These are phyloP conservation scores for Alentia gelatinosa DNA, from an alignment of 2,888 invertebrate genomes.

Conservation along the genomic window DNA sequence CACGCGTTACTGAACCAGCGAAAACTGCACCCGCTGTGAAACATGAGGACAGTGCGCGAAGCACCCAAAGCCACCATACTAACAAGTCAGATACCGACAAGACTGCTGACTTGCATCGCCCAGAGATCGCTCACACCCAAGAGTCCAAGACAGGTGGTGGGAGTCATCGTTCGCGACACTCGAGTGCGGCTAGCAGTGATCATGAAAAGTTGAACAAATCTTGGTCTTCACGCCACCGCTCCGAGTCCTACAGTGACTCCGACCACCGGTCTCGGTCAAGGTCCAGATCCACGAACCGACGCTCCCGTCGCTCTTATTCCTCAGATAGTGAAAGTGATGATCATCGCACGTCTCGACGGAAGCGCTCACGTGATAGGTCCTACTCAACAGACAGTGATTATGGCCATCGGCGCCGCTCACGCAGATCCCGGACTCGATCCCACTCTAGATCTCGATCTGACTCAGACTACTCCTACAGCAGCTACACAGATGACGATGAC, in stretches of 20 bases:
- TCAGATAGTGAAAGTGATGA: conserved; percentile 58
- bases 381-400: conserved; percentile 61
- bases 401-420: conserved; percentile 53
- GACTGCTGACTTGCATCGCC: background rate
- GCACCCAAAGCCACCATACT: background rate
- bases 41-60: conserved; percentile 42
- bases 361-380: conserved; percentile 52
- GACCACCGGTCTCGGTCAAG: conserved; percentile 54
- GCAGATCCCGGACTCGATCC: conserved; percentile 58
- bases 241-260: conserved; percentile 31
- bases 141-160: conserved; percentile 39
- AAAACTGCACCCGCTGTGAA: background rate
- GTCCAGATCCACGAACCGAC: conserved; percentile 50
- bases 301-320: conserved; percentile 32
- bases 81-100: conserved; percentile 41
- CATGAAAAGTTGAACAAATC: conserved; percentile 17
- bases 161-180: conserved; percentile 46
- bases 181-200: conserved; percentile 23
- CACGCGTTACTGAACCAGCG: background rate
- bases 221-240: conserved; percentile 29
- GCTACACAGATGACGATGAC: conserved; percentile 55
- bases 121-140: background rate
- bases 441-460: conserved; percentile 57
- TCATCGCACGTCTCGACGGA: conserved; percentile 46
- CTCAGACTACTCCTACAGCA: conserved; percentile 52